Percentiles rank a stretch among this genome's conserved stretches.
phyloP scores from a whole-genome alignment of 2,888 invertebrate genomes.

The Diarsia mendica region DNA sequence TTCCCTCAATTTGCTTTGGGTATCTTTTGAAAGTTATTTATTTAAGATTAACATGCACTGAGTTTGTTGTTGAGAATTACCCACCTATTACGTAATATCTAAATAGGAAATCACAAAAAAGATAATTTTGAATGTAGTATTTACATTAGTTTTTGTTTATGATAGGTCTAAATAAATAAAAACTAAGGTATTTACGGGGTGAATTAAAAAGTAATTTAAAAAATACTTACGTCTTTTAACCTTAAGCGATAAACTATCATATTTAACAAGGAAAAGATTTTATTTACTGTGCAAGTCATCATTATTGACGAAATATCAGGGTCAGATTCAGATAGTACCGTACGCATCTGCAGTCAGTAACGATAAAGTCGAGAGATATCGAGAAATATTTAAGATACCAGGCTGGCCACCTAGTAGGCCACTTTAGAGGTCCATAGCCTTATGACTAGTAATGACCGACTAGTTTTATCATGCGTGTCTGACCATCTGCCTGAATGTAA shows the following conservation, averaged over 20 bases:
- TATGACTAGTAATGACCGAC: too few species aligned
- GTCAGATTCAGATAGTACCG: background rate
- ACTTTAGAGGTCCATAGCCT: background rate
- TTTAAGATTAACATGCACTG: constrained; percentile 7
- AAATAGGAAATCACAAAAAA: constrained; percentile 5
- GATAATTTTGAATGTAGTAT: constrained; percentile 17
- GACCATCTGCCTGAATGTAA: background rate
- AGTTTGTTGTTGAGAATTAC: constrained; percentile 10
- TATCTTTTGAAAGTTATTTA: constrained; percentile 25
- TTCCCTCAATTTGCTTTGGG: constrained; percentile 14
- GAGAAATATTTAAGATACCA: background rate
- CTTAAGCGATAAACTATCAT: background rate
- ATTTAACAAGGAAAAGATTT: background rate
- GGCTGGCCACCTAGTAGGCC: background rate
- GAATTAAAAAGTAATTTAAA: background rate
- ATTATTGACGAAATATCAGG: background rate
- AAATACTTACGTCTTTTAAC: background rate
- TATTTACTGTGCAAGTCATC: constrained; percentile 1
- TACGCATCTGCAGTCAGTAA: background rate
- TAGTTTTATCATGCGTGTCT: background rate
- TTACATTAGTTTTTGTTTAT: background rate
- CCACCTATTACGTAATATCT: constrained; percentile 13
- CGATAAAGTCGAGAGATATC: background rate
- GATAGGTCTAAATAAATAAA: constrained; percentile 1
- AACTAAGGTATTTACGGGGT: background rate